Base-by-base conservation (phyloP, 35 echinoderm and acorn worm species). In the Ophioderma brevispina region DNA sequence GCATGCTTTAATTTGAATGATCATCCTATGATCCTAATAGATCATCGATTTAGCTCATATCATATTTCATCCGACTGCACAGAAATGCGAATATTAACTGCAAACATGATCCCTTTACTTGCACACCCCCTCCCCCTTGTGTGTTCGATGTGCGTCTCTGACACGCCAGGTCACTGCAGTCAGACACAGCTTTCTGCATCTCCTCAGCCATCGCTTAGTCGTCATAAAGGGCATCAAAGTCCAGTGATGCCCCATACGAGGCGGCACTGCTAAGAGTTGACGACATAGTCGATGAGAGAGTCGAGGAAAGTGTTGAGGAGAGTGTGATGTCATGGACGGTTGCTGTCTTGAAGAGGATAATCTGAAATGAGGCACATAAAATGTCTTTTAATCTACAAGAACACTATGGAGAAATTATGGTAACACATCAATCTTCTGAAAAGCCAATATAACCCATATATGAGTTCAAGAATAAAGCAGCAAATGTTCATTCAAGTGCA, bases 151-250 rank as follows among this genome's bases (percentile, higher is more conserved):
- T 85, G 88, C n/a, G 86, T 85, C 34, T 94, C 92, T 56, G 96
- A 94, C 17, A 94, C 49, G 8, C 86, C 80, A 89, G 77, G 33
- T 93, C 85, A 43, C 59, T 82, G 39, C 86, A 92, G 50, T 98
- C 96, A 38, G 96, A 87, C 59, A 98, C 92, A 0, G 92, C 96
- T 46, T 91, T 77, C 76, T 98, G 92, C 90, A 98, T 94, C 36
- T 98, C 92, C 87, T 94, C 84, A 75, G 94, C 96, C 92, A 90
- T 98, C 96, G 40, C 85, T 92, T 38, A 98, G 86, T 81, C 94
- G 92, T 31, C 91, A 85, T 98, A 98, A 31, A 98, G 85, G 32
- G 88, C 96, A 64, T 98, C 96, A 94, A 98, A 98, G 80, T 98
- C 96, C 35, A 92, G 90, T 35, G 87, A 93, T 78, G 94, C 90